Base-by-base conservation (phyloP, 2,797 vertebrate species). In the Acridotheres tristis region DNA sequence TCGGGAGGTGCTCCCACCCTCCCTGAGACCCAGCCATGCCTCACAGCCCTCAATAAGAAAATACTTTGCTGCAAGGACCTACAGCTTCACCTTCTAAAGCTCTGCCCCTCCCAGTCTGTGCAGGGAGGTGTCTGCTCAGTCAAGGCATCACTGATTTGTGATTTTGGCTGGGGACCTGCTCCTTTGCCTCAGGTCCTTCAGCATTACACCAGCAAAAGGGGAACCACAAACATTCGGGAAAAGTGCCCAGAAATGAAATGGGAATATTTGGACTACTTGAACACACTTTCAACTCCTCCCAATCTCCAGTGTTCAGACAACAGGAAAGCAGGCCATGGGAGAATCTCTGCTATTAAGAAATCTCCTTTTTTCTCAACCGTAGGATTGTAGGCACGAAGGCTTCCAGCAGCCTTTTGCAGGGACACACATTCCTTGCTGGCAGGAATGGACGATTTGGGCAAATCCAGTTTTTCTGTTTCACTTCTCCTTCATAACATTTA, bases 191-290 rank as follows among this genome's bases (percentile, higher is more conserved):
- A 20, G 21, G 32, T n/a, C 22, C 29, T 69, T 86, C 57, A 50
- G 22, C 22, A 32, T 34, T 26, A 21, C 5, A 7, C 18, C 0
- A 0, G 3, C 32, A 23, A 13, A 77, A 77, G 5, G 12, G 9
- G 8, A 42, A 18, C 17, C 36, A 63, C 36, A 63, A 53, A 14
- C 13, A 3, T 16, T 23, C 3, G 1, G 48, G 4, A 43, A 15
- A 62, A 77, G 45, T 9, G 13, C 19, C n/a, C 11, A 2, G 74
- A 57, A 71, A 36, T 73, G 50, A 71, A 86, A 30, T 0, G 13
- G 19, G 34, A 80, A 57, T 21, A 34, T 8, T 42, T 67, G 30
- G 53, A 16, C 43, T 51, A 7, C 19, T 5, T 80, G 45, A 86
- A 43, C 21, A 43, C 9, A 20, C 42, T 67, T 73, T 25, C 23